These are phyloP conservation scores for Pao palembangensis DNA, from an alignment of 2,113 vertebrate genomes.

Conservation along the genomic window DNA sequence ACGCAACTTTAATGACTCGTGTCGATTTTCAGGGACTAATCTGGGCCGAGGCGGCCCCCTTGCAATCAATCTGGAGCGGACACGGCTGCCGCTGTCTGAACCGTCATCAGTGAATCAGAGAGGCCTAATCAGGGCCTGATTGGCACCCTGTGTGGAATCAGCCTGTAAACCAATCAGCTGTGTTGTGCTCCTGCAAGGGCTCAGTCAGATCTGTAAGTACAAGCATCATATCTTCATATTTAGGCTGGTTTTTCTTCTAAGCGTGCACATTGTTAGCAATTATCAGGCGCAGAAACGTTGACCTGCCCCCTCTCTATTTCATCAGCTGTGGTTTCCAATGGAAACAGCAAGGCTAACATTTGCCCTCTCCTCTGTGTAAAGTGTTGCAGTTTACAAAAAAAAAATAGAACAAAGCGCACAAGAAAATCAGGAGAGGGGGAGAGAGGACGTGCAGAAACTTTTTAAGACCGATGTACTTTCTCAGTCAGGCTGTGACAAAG, in stretches of 20 bases:
- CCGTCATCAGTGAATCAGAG: constrained; percentile 49
- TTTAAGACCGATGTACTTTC: constrained; percentile 54
- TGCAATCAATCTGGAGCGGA: constrained; percentile 57
- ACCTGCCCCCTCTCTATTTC: constrained; percentile 53
- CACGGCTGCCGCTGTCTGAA: constrained; percentile 41
- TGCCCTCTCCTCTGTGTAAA: constrained; percentile 67
- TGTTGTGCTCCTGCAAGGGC: constrained; percentile 55
- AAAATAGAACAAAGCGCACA: constrained; percentile 54
- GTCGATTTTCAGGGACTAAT: constrained; percentile 43
- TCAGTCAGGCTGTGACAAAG: constrained; percentile 65
- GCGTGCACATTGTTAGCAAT: constrained; percentile 47
- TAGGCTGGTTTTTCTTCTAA: neutral
- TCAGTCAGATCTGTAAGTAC: constrained; percentile 31
- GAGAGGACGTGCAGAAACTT: constrained; percentile 31
- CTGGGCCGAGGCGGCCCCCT: constrained; percentile 33
- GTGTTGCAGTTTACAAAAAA: constrained; percentile 51
- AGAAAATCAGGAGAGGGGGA: constrained; percentile 16
- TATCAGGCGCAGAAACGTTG: constrained; percentile 44
- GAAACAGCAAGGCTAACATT: constrained; percentile 71
- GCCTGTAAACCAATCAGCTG: constrained; percentile 64
- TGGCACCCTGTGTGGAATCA: constrained; percentile 60
- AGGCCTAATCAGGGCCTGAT: constrained; percentile 70
- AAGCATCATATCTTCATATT: constrained; percentile 1
- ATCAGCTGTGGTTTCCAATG: constrained; percentile 68
- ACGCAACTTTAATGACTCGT: constrained; percentile 23